Conservation (phyloP, 2,797 vertebrate genomes). For the Poecilia velifera region DNA sequence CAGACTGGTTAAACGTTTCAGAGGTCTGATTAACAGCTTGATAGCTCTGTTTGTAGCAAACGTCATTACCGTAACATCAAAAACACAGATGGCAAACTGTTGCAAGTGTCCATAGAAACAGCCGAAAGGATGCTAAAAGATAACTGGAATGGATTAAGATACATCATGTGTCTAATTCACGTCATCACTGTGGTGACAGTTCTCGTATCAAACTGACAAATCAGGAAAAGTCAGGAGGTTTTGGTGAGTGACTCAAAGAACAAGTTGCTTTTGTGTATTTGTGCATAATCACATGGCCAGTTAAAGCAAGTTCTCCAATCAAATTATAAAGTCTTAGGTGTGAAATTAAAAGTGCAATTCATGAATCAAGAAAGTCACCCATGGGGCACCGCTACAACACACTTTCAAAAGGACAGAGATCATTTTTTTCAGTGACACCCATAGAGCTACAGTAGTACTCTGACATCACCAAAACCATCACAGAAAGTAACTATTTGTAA, state of each 20-base stretch:
- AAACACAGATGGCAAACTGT: constrained; percentile 19
- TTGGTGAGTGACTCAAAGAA: constrained; percentile 34
- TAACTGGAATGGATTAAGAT: constrained; percentile 37
- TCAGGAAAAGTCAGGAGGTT: constrained; percentile 13
- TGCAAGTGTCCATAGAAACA: constrained; percentile 30
- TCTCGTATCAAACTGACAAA: not conserved
- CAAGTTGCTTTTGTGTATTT: not conserved
- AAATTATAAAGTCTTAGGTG: not conserved
- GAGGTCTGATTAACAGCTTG: constrained; percentile 34
- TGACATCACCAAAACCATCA: constrained; percentile 37
- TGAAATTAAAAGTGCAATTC: constrained; percentile 1
- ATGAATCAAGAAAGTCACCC: not conserved
- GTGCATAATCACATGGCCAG: not conserved
- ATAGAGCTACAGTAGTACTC: constrained; percentile 16
- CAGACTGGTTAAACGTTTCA: not conserved
- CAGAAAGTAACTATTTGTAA: constrained; percentile 39
- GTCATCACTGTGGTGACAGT: constrained; percentile 10
- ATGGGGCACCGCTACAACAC: not conserved
- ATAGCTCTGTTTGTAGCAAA: constrained; percentile 30
- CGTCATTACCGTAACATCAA: constrained; percentile 40
- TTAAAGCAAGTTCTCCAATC: not conserved
- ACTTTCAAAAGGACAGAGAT: constrained; percentile 3
- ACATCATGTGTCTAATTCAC: constrained; percentile 6
- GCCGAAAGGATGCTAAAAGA: constrained; percentile 25
- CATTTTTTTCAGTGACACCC: not conserved